Evolutionary conservation across 1,140 invertebrate genomes (phyloP), one percentile per base, ranked within the genome.

Genomic region (Latrodectus geometricus): DNA sequence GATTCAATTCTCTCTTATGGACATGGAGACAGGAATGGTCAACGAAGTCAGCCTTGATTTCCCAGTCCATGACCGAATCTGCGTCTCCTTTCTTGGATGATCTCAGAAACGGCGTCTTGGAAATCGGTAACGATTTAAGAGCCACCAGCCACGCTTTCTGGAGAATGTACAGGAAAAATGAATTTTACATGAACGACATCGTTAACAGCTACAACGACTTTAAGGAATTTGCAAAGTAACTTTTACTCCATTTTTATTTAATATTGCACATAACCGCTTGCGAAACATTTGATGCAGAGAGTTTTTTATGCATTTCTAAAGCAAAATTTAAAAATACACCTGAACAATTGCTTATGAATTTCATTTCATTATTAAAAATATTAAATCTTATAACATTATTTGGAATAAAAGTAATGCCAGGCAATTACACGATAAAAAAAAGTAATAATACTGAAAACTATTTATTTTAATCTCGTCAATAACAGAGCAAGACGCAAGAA

Each of bases 121-220:
- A 88, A 52, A 84, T 82, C 50, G 52, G 17, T 15, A 56, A 86
- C 8, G 90, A 90, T 52, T 50, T 89, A 5, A 72, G 75, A 21
- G 14, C 14, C 4, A 66, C 89, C 12, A 66, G 54, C 5, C 49
- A 88, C 7, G 88, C 89, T 48, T 79, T 89, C 76, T 68, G 21
- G 14, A 80, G 65, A 11, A 89, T 89, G 88, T 89, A 89, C 87
- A 50, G 78, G 4, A 88, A 54, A 21, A 89, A 90, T 68, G 89
- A 89, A 68, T 90, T 90, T 79, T 89, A 89, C 79, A 85, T 89
- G 48, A 87, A 88, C 50, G 88, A 89, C 79, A 76, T 89, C 1
- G 50, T 86, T 23, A 61, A n/a, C 70, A 74, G 73, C 14, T 8
- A 66, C 49, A 12, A 83, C 4, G 35, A 54, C 14, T 21, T 66